phyloP scores from a whole-genome alignment of 2,797 vertebrate genomes.

The Gymnodraco acuticeps region DNA sequence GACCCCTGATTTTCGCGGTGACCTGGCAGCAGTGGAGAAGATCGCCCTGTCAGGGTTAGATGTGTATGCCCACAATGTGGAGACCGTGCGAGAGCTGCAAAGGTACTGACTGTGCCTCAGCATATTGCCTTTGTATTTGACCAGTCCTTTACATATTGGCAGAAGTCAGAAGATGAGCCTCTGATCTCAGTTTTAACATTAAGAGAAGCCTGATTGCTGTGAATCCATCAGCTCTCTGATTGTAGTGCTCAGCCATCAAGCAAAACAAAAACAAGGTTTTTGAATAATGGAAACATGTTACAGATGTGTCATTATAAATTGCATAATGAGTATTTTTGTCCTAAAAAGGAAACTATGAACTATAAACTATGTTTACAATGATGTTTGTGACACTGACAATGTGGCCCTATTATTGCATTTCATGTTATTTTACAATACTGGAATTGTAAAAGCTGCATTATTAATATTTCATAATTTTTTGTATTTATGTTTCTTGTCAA shows the following conservation, averaged over 20 bases:
- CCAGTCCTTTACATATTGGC: background rate
- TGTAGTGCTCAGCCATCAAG: background rate
- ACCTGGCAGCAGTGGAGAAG: slow-evolving; percentile 90
- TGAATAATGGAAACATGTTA: background rate
- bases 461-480: too few relatives aligned
- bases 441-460: too few relatives aligned
- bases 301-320: background rate
- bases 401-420: background rate
- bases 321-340: background rate
- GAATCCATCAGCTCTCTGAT: background rate
- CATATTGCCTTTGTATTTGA: background rate
- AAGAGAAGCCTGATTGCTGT: background rate
- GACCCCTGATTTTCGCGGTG: slow-evolving; percentile 95
- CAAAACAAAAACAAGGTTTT: background rate
- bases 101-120: slow-evolving; percentile 79
- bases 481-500: background rate
- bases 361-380: background rate
- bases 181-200: background rate
- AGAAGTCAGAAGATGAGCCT: background rate
- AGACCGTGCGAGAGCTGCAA: slow-evolving; percentile 95
- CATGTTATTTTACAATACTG: too few relatives aligned
- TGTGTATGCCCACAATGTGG: slow-evolving; percentile 97
- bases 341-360: background rate
- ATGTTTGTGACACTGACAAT: background rate
- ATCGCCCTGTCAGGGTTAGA: slow-evolving; percentile 92